Evolutionary conservation across 2,797 vertebrate genomes (phyloP).

Genomic region (Manis javanica): DNA sequence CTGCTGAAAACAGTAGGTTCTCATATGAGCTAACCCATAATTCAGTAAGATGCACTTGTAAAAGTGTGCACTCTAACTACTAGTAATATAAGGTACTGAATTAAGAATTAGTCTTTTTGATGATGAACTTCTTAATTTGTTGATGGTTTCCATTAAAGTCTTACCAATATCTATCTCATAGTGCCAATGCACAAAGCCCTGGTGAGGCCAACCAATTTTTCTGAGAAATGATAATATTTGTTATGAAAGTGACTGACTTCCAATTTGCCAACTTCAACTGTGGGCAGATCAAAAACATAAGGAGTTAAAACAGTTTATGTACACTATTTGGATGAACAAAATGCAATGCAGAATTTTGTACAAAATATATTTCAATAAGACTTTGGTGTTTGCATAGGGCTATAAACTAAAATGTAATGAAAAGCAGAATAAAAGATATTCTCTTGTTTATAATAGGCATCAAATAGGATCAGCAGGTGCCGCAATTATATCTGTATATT

Average conservation of each 20-base stretch:
- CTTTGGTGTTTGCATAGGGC: not conserved
- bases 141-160: constrained; percentile 64
- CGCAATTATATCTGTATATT: not conserved
- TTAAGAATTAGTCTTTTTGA: constrained; percentile 76
- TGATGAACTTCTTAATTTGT: constrained; percentile 60
- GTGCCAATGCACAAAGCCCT: constrained; percentile 60
- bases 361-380: not conserved
- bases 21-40: constrained; percentile 60
- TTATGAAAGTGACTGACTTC: not conserved
- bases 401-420: not conserved
- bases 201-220: not conserved
- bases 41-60: constrained; percentile 55
- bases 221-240: not conserved
- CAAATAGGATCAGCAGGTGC: not conserved
- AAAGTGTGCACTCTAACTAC: constrained; percentile 64
- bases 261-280: not conserved
- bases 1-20: constrained; percentile 24
- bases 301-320: not conserved
- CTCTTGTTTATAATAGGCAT: not conserved
- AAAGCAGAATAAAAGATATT: not conserved
- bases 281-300: not conserved
- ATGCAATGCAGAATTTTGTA: not conserved
- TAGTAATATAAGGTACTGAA: constrained; percentile 63
- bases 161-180: constrained; percentile 73
- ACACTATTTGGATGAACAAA: constrained; percentile 5